These are phyloP conservation scores for Hymenochirus boettgeri DNA, from an alignment of 2,113 vertebrate genomes.

Conservation along the genomic window DNA sequence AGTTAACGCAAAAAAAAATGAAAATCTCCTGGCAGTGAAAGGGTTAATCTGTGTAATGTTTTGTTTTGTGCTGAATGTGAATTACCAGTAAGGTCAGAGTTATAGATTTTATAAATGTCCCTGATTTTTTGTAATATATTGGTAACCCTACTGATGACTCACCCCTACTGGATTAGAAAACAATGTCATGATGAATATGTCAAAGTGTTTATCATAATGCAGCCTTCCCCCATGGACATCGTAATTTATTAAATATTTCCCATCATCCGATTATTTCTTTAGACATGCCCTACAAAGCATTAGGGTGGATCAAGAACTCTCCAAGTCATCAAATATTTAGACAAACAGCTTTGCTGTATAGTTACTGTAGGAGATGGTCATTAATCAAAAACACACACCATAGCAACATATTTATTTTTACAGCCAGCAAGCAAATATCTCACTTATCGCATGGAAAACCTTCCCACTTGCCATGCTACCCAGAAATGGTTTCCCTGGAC, in stretches of 20 bases:
- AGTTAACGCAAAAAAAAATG: too few relatives aligned
- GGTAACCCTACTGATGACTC: neutral
- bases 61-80: too few relatives aligned
- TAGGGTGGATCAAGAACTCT: neutral
- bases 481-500: conserved; percentile 1
- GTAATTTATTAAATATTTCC: neutral
- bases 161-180: neutral
- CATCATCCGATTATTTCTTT: neutral
- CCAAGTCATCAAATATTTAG: conserved; percentile 2
- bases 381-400: conserved; percentile 10
- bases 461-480: neutral
- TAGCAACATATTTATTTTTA: conserved; percentile 15
- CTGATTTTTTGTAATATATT: neutral
- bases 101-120: neutral
- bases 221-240: neutral
- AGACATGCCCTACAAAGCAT: neutral
- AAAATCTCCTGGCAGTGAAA: too few relatives aligned
- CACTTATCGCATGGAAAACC: neutral
- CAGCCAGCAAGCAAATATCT: neutral
- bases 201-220: neutral
- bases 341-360: conserved; percentile 4
- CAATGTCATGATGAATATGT: neutral
- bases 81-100: too few relatives aligned
- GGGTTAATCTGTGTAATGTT: too few relatives aligned
- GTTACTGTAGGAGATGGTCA: conserved; percentile 16